Evolutionary conservation across 1,140 invertebrate genomes (phyloP), one percentile per base, ranked within the genome.

Genomic region (Drosophila watanabei): DNA sequence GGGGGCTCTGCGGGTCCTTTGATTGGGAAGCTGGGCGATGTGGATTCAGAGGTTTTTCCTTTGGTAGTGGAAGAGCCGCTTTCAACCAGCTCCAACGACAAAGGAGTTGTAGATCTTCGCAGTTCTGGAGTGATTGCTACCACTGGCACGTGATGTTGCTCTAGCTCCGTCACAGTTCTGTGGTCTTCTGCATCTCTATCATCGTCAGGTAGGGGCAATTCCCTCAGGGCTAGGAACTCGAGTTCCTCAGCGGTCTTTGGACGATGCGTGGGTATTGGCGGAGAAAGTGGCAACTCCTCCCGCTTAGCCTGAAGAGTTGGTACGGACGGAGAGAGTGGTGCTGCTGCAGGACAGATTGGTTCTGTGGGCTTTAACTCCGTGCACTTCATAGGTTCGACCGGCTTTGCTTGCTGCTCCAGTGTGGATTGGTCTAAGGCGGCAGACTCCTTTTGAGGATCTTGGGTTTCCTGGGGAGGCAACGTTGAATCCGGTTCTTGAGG

Each of bases 221-320:
- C 66, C 2, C 52, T 61, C 0, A 80, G 18, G 0, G 52, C 33
- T 16, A 51, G 2, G 16, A 71, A 51, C 20, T 65, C 46, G 8
- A 88, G 10, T 49, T 88, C 85, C 24, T 78, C 71, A 13, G 52
- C 20, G 13, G 80, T 78, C 39, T 84, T 86, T 4, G 54, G 32
- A 2, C 82, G 83, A 54, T 84, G 85, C 28, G 85, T 88, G 18
- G 84, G 84, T 75, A 88, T 88, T 4, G 84, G 84, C n/a, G 84
- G 85, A 9, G 85, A 83, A 10, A 18, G 8, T 1, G 48, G 20
- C 1, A 58, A 5, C 3, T 52, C 35, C 16, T 8, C 33, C 2
- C 4, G 49, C 18, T 18, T 43, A 3, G 52, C 33, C 33, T 70
- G 54, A 28, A 60, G 14, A 24, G 45, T 32, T 2, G 58, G 33